Base-by-base conservation (phyloP, 2,888 invertebrate genomes). In the Phyllotreta striolata region DNA sequence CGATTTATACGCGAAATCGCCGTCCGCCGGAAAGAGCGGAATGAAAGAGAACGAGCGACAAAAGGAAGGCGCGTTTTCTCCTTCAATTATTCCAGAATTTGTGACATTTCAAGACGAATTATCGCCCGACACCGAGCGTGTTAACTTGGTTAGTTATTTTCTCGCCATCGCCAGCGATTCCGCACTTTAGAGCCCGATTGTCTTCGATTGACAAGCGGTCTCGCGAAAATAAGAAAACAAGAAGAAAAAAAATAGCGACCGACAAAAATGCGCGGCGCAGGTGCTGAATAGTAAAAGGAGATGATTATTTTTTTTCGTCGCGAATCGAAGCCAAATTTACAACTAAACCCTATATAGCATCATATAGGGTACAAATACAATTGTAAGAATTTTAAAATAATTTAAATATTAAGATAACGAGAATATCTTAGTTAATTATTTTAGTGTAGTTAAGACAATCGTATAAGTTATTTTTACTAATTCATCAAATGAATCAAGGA, bases 61-160 rank as follows among this genome's bases (percentile, higher is more conserved):
- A 24, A 24, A 24, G 24, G 24, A 24, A 24, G 24, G 24, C 24
- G 24, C 46, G 63, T 56, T 56, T 61, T 59, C 56, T 58, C 62
- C 67, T 69, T 72, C 74, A 73, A 76, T 76, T 76, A 75, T 76
- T 75, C 76, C 47, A 67, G 70, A 72, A 67, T 57, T 67, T 69
- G 73, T 74, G 75, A 75, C 74, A 67, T 72, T 70, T 70, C 73
- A 70, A 75, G 80, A 80, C 79, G 80, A 80, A 80, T 81, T 81
- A 80, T 79, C 77, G 77, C 47, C 74, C 79, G 75, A 79, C 79
- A 78, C 78, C 74, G 75, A 76, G 77, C 80, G 80, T 79, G 80
- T 80, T 79, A 80, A 79, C 77, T 79, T 74, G 79, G 78, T 80
- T 80, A 79, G 81, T 80, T 81, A 80, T 80, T 80, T 79, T 80